Base-by-base conservation (phyloP, 2,888 invertebrate genomes). In the Mythimna albipuncta region DNA sequence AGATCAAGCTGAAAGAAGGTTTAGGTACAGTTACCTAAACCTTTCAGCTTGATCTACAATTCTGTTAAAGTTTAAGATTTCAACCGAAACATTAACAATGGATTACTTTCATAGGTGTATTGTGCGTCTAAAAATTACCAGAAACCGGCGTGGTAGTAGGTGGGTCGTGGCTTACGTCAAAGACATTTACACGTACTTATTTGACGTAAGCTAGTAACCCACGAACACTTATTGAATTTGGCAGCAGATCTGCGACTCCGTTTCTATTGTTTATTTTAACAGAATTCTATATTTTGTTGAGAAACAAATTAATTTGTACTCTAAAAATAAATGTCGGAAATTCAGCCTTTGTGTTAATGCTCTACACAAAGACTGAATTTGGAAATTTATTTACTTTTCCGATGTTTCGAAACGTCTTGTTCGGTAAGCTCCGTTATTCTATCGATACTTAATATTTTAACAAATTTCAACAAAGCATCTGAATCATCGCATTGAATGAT, bases 221-320 rank as follows among this genome's bases (percentile, higher is more conserved):
- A 77, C 79, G 77, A 35, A 55, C 55, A 54, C 54, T 71, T 79
- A 87, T 86, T 84, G 81, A 73, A 81, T 83, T 86, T 81, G 77
- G 84, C 84, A 83, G 54, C 75, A 54, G 61, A 68, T 61, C 68
- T 13, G 58, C 72, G 32, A 64, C 71, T 68, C 62, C 44, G 32
- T 70, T 62, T 26, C 55, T 70, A 71, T 69, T 84, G 66, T 72
- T 84, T 73, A 77, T 75, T 61, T 71, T 26, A 72, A 70, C 72
- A 47, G 50, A 72, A 64, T 66, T 71, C 19, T 44, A 62, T 55
- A 78, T 62, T 77, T 57, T 10, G 44, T 54, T 62, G 38, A 32
- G 41, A 58, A 80, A 79, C 35, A 21, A 62, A 80, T 78, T 77
- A 26, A 64, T 67, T 64, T 54, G 55, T 38, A 41, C 19, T 54